Conservation (phyloP, 2,888 invertebrate genomes). For the Apamea monoglypha region DNA sequence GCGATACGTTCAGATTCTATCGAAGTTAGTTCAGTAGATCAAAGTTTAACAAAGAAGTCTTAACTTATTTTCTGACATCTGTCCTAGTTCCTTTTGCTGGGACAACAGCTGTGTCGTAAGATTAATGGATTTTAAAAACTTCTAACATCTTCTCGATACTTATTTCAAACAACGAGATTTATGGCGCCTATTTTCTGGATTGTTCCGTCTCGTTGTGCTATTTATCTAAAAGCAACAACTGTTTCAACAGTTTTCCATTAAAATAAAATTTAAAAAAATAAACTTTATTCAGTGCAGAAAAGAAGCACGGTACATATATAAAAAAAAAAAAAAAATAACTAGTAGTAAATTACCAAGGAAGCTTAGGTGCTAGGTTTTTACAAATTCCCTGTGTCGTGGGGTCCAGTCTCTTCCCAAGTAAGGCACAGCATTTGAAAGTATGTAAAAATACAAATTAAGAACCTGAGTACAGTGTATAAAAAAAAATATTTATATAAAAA, state of each 20-base stretch:
- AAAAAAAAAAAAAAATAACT: no score
- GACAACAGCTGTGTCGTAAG: conserved; percentile 43
- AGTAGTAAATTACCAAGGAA: no score
- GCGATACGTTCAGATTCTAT: conserved; percentile 47
- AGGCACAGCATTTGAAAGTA: no score
- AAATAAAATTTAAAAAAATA: no score
- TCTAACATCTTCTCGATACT: conserved; percentile 34
- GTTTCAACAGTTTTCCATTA: conserved; percentile 26
- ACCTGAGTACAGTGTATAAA: no score
- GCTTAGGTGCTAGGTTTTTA: no score
- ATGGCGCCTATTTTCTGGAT: conserved; percentile 14
- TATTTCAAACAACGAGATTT: conserved; percentile 47
- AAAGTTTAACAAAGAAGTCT: conserved; percentile 52
- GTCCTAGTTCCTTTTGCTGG: conserved; percentile 32
- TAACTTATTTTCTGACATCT: conserved; percentile 51
- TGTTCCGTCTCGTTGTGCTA: conserved; percentile 1
- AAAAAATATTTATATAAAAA: no score
- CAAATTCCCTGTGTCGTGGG: no score
- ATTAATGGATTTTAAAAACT: conserved; percentile 46
- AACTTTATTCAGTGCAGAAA: no score
- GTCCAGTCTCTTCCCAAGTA: no score
- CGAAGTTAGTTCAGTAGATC: conserved; percentile 58
- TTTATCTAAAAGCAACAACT: conserved; percentile 23
- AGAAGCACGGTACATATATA: no score
- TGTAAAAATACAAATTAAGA: no score